A percentile compares a stretch with the other conserved stretches of the same genome.
phyloP scores from a whole-genome alignment of 2,888 invertebrate species.

The Drosophila falleni region DNA sequence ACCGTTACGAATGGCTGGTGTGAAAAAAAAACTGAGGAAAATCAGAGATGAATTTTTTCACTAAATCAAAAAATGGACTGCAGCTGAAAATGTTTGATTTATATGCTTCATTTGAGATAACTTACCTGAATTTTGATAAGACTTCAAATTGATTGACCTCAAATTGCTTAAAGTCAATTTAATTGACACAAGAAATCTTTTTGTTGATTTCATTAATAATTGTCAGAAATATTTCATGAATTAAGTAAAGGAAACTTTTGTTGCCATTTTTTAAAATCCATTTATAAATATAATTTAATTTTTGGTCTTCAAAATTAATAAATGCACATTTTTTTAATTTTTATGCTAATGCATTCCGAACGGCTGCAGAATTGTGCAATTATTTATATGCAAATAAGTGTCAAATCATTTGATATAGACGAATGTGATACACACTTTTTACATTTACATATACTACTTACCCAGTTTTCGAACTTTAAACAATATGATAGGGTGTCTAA shows the following conservation, averaged over 20 bases:
- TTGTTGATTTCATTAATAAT: constrained; percentile 4
- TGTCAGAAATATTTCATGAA: background rate
- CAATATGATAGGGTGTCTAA: no score
- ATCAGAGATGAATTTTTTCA: constrained; percentile 3
- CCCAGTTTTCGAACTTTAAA: background rate
- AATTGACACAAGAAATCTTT: background rate
- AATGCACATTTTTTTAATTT: constrained; percentile 13
- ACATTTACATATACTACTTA: background rate
- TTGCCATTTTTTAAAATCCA: background rate
- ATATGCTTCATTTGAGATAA: constrained; percentile 5
- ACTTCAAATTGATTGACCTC: constrained; percentile 2
- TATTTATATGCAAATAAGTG: background rate
- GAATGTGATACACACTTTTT: constrained; percentile 1
- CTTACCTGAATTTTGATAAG: constrained; percentile 3
- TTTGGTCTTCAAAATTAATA: constrained; percentile 16
- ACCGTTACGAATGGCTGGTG: constrained; percentile 24
- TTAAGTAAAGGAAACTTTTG: background rate
- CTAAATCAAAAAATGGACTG: constrained; percentile 10
- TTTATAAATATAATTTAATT: constrained; percentile 44
- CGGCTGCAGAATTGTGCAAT: constrained; percentile 2
- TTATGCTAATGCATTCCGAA: constrained; percentile 10
- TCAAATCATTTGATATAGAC: background rate
- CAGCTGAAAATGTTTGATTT: background rate
- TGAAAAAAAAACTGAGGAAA: constrained; percentile 8
- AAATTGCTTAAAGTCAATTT: background rate